phyloP scores from a whole-genome alignment of 2,797 vertebrate genomes.

The Alauda arvensis region DNA sequence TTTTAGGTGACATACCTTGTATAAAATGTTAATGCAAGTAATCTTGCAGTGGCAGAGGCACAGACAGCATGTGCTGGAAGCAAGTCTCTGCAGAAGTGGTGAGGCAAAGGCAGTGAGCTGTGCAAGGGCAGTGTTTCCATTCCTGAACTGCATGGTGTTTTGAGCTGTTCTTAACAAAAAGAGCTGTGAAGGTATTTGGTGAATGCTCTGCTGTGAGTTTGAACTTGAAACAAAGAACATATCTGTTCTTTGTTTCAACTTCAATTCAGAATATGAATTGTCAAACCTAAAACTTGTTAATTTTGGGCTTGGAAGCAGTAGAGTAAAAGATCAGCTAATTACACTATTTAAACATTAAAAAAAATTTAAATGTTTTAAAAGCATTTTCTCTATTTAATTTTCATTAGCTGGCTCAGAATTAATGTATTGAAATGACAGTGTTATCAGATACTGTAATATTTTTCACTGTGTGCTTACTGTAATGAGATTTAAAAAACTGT shows the following conservation, averaged over 20 bases:
- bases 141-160: background rate
- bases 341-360: background rate
- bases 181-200: background rate
- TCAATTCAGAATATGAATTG: background rate
- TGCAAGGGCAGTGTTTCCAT: background rate
- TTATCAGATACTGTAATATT: conserved; percentile 10
- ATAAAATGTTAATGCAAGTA: background rate
- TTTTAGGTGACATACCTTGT: background rate
- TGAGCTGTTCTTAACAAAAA: background rate
- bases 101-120: background rate
- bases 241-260: background rate
- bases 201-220: background rate
- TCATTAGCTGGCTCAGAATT: background rate
- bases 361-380: background rate
- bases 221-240: too few species aligned
- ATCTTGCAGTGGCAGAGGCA: background rate
- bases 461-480: background rate
- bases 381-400: conserved; percentile 2
- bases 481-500: background rate
- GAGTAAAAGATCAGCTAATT: background rate
- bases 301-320: background rate
- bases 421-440: background rate
- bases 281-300: background rate
- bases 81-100: background rate
- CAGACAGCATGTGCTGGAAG: background rate